Evolutionary conservation across 1,140 invertebrate genomes (phyloP), one percentile per base, ranked within the genome.

Genomic region (Drosophila albomicans): DNA sequence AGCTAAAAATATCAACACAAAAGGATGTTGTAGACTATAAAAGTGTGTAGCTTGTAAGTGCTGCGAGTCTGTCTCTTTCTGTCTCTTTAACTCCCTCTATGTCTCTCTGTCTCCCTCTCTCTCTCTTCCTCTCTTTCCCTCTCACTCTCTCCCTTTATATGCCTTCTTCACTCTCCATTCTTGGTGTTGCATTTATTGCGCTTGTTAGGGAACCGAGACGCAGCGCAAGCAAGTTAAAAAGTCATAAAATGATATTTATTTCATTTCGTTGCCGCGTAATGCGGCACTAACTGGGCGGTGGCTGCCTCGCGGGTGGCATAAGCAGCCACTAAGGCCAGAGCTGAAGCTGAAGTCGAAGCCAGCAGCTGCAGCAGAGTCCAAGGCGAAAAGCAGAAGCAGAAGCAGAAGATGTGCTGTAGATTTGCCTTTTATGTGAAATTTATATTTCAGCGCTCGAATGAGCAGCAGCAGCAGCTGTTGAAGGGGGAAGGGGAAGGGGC

Each of bases 181-280:
- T 75, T 84, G 71, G 75, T 84, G 85, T 81, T 88, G 85, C 85
- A 89, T 89, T 89, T 89, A 89, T 89, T 89, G 85, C 86, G 81
- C 85, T 85, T 89, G 85, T 89, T 89, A 89, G 79, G 85, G 8
- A 7, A 11, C n/a, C 1, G 52, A 52, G 49, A 28, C 45, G 76
- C 79, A 74, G 70, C 63, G 66, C 78, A 77, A 85, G 84, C 86
- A 89, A 89, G 85, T 89, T 89, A 89, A 89, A 89, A 89, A 89
- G 81, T 89, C 85, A 89, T 89, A 89, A 89, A 89, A 89, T 90
- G 68, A 89, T 89, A 89, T 89, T 85, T 89, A 89, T 89, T 89
- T 89, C 85, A 79, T 88, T 88, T 75, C 65, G 71, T 51, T 72
- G 78, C 77, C 77, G 85, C 80, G 78, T 84, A 82, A 82, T 82